These are phyloP conservation scores for Catocala sponsa DNA, from an alignment of 2,888 invertebrate species.

Conservation along the genomic window DNA sequence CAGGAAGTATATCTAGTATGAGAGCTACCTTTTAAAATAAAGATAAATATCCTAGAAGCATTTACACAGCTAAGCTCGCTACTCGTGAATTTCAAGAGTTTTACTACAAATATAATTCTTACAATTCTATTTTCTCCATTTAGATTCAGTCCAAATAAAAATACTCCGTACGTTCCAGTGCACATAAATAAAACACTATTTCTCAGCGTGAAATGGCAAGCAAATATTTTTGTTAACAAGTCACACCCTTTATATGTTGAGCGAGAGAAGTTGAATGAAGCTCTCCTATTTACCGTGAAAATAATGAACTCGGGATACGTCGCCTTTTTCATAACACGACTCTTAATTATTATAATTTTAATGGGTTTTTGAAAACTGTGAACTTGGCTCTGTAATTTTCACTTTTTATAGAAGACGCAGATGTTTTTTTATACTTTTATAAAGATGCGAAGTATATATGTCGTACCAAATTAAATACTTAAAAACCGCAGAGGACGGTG, in stretches of 20 bases:
- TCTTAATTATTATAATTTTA: slow-evolving; percentile 45
- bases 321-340: slow-evolving; percentile 28
- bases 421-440: not conserved
- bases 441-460: too few species aligned
- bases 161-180: slow-evolving; percentile 2
- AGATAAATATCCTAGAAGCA: too few species aligned
- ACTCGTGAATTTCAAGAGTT: too few species aligned
- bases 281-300: slow-evolving; percentile 42
- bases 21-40: too few species aligned
- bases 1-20: too few species aligned
- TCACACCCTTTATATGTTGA: slow-evolving; percentile 34
- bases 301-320: slow-evolving; percentile 41
- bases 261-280: slow-evolving; percentile 35
- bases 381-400: not conserved
- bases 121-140: slow-evolving; percentile 1
- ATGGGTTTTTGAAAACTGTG: slow-evolving; percentile 21
- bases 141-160: slow-evolving; percentile 1
- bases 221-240: slow-evolving; percentile 47
- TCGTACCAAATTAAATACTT: too few species aligned
- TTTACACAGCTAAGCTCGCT: too few species aligned
- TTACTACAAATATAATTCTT: too few species aligned
- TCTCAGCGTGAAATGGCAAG: slow-evolving; percentile 33
- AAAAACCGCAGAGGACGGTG: too few species aligned
- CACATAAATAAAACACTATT: slow-evolving; percentile 18
- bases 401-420: not conserved